Evolutionary conservation across 2,797 vertebrate species (phyloP).

Genomic region (Urophycis tenuis): DNA sequence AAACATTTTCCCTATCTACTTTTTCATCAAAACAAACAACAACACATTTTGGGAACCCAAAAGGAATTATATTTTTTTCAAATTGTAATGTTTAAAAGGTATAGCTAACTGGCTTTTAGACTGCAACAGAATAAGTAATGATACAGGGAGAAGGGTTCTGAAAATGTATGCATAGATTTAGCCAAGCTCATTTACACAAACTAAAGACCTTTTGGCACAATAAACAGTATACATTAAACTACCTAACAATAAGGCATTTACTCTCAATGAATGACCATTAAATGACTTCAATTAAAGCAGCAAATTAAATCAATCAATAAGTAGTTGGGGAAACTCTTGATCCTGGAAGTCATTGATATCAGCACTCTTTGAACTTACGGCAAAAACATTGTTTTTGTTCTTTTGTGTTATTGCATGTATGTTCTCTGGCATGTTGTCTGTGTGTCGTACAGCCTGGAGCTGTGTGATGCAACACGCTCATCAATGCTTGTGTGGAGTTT

Average conservation of each 20-base stretch:
- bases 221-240: neutral
- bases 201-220: conserved; percentile 28
- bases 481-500: conserved; percentile 23
- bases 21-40: conserved; percentile 1
- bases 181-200: conserved; percentile 26
- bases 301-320: conserved; percentile 5
- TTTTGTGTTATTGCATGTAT: conserved; percentile 45
- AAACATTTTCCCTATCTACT: neutral
- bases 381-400: conserved; percentile 25
- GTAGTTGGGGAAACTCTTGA: neutral
- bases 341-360: conserved; percentile 1
- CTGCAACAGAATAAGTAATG: neutral
- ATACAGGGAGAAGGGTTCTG: neutral
- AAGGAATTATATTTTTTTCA: neutral
- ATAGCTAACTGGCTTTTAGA: neutral
- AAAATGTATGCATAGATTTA: conserved; percentile 10
- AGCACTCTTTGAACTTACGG: conserved; percentile 8
- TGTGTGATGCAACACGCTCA: conserved; percentile 37
- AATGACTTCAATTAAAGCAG: conserved; percentile 3
- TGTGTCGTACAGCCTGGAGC: conserved; percentile 32
- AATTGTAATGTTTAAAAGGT: neutral
- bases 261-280: neutral
- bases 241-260: neutral
- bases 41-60: neutral
- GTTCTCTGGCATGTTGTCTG: conserved; percentile 48